Evolutionary conservation across 2,888 invertebrate genomes (phyloP).

Genomic region (Thereva unica): DNA sequence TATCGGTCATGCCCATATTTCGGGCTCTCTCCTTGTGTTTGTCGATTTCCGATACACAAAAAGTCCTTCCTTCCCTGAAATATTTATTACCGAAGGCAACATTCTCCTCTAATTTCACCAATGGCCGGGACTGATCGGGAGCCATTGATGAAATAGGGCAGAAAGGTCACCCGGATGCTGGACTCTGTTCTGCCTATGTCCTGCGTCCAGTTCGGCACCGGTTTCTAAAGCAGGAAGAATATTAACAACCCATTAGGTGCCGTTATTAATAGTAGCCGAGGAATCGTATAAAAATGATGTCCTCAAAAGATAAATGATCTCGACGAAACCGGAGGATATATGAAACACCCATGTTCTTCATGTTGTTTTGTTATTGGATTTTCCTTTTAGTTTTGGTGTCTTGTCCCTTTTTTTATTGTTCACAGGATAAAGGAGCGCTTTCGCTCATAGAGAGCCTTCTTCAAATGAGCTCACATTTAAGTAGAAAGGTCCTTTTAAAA

Average conservation of each 20-base stretch:
- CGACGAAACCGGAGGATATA: slow-evolving; percentile 6
- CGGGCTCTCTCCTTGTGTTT: slow-evolving; percentile 21
- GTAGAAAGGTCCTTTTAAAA: too few species aligned
- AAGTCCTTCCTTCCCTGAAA: slow-evolving; percentile 18
- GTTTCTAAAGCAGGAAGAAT: slow-evolving; percentile 16
- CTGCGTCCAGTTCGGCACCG: neutral
- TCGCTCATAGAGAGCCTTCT: too few species aligned
- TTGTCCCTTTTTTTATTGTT: neutral
- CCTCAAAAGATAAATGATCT: slow-evolving; percentile 27
- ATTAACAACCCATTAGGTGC: slow-evolving; percentile 33
- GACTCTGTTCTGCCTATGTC: neutral
- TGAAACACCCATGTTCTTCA: slow-evolving; percentile 15
- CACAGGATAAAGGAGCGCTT: too few species aligned
- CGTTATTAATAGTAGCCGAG: slow-evolving; percentile 21
- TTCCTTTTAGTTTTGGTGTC: slow-evolving; percentile 1
- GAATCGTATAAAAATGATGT: slow-evolving; percentile 28
- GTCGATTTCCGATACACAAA: slow-evolving; percentile 28
- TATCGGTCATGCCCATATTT: slow-evolving; percentile 26
- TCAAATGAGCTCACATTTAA: too few species aligned
- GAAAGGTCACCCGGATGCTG: neutral
- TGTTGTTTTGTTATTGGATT: slow-evolving; percentile 16
- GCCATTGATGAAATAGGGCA: neutral
- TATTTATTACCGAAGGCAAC: slow-evolving; percentile 30
- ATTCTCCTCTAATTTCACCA: slow-evolving; percentile 19
- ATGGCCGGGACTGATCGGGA: neutral